Base-by-base conservation (phyloP, 2,113 vertebrate genomes). In the Neolamprologus caudopunctatus region DNA sequence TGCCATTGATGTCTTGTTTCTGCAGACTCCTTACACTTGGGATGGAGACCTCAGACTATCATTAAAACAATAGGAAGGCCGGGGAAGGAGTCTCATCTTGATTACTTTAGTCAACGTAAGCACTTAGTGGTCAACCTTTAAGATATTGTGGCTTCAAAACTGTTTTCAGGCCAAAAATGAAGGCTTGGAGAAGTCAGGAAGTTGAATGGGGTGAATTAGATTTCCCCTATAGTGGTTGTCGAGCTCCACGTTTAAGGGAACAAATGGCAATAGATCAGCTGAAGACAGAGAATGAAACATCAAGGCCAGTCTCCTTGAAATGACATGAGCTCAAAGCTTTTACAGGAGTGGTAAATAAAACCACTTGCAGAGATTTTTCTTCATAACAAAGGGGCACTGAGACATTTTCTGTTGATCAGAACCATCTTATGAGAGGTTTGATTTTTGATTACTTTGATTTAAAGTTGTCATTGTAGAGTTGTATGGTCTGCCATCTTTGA, bases 21-120 rank as follows among this genome's bases (percentile, higher is more conserved):
- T 83, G 80, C 28, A 51, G 53, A 14, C 26, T n/a, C 71, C 47
- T 83, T 21, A 84, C 37, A 68, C 80, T 86, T 50, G 40, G 19
- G 40, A 13, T 35, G 31, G 82, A 85, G 33, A 55, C n/a, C 57
- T 68, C 19, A 12, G 5, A 57, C 45, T 17, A 40, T 89, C 85
- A 83, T 35, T 89, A n/a, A 86, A 89, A 90, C 92, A 88, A 89
- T 83, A 87, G 75, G 81, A 91, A 80, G 66, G 79, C 73, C 3
- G 35, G 37, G 37, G 31, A 71, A 91, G 91, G 68, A 82, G 37
- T 86, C 87, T 81, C 73, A 26, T 86, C 55, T 87, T 93, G 88
- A 94, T 94, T 91, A 90, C 86, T 87, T 93, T 79, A 31, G 85
- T 78, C 82, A 83, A 83, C 5, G 7, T 85, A 81, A 93, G 85